Evolutionary conservation across 2,797 vertebrate species (phyloP).

Genomic region (Cyclura pinguis): DNA sequence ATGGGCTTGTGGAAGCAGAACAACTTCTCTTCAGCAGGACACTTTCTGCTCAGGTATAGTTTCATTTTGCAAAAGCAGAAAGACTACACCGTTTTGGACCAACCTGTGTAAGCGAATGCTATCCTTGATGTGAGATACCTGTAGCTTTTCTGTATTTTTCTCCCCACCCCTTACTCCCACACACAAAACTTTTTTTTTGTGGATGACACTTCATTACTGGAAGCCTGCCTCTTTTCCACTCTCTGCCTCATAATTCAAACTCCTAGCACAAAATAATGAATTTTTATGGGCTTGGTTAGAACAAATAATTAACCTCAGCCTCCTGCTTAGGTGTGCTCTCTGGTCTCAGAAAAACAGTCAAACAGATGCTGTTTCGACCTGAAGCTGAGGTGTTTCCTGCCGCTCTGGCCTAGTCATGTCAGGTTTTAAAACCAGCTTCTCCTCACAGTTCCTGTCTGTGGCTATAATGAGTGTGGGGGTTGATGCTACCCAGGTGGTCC

Average conservation of each 20-base stretch:
- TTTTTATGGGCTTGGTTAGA: conserved; percentile 68
- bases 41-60: conserved; percentile 47
- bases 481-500: conserved; percentile 47
- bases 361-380: conserved; percentile 43
- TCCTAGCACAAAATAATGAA: conserved; percentile 62
- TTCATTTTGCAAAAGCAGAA: conserved; percentile 40
- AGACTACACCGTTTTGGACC: conserved; percentile 46
- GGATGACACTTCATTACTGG: conserved; percentile 74
- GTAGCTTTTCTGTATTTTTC: conserved; percentile 56
- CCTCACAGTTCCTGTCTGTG: conserved; percentile 44
- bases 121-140: conserved; percentile 51
- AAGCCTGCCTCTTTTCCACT: conserved; percentile 57
- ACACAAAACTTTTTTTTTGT: conserved; percentile 41
- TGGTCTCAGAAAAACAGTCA: conserved; percentile 38
- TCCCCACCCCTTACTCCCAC: neutral
- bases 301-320: conserved; percentile 72
- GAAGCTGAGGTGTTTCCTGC: conserved; percentile 47
- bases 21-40: conserved; percentile 13
- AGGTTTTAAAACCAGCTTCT: conserved; percentile 61
- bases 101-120: conserved; percentile 46
- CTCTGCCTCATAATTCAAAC: conserved; percentile 73
- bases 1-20: conserved; percentile 15
- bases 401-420: conserved; percentile 32
- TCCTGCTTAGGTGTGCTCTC: conserved; percentile 61
- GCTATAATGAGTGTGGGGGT: conserved; percentile 33